phyloP scores from a whole-genome alignment of 2,888 invertebrate species.

The Argyresthia albistria region DNA sequence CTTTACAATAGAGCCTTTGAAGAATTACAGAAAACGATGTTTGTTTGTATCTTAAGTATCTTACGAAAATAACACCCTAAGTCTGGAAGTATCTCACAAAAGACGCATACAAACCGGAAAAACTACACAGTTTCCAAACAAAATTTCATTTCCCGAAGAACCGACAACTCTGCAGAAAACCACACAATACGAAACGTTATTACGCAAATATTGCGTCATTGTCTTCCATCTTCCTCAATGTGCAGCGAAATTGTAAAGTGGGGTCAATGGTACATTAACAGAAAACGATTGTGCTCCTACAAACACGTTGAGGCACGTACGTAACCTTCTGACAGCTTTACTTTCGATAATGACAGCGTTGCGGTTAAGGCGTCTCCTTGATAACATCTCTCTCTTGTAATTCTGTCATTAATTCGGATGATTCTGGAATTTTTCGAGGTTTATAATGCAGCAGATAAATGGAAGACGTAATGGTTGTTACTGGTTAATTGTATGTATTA shows the following conservation, averaged over 20 bases:
- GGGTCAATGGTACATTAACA: neutral
- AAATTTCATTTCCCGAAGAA: too few species aligned
- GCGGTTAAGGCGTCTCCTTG: neutral
- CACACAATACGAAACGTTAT: neutral
- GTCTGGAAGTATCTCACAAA: too few species aligned
- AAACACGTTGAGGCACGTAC: neutral
- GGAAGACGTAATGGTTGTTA: too few species aligned
- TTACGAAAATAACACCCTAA: too few species aligned
- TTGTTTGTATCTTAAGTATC: too few species aligned
- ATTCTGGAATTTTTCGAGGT: neutral
- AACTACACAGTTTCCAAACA: too few species aligned
- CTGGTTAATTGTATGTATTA: too few species aligned
- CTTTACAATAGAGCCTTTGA: too few species aligned
- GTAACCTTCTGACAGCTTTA: slow-evolving; percentile 3
- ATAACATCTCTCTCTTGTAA: neutral
- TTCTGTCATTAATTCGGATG: neutral
- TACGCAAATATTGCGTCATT: neutral
- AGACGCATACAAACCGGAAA: too few species aligned
- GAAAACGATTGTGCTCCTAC: neutral
- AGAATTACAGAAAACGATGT: too few species aligned
- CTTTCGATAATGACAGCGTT: slow-evolving; percentile 12
- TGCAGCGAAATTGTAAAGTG: neutral
- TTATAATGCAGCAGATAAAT: too few species aligned
- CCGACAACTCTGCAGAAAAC: neutral
- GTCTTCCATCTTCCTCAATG: neutral